Evolutionary conservation across 2,888 invertebrate species (phyloP), one percentile per base, ranked within the genome.

Genomic region (Rhagonycha lutea): DNA sequence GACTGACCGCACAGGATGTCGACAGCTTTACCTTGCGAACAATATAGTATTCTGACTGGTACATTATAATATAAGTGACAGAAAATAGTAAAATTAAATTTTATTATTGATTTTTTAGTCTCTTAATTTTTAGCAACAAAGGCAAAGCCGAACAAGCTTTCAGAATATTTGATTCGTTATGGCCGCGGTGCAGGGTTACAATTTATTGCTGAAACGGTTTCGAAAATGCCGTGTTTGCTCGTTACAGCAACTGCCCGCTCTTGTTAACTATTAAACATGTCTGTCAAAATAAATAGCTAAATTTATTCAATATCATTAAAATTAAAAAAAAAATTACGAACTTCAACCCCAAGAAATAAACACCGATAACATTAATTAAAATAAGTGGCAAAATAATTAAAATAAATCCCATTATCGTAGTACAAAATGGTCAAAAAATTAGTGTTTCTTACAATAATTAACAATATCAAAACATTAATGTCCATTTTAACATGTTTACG

Each of bases 181-280:
- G 81, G 81, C 77, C 75, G 76, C 76, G 80, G 79, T 80, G 80
- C 79, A 73, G 76, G 78, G 78, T 82, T 82, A 82, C 81, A 79
- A 79, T 79, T 81, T 80, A 82, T 78, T 79, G 72, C 79, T 61
- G 75, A 77, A 79, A 73, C 77, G 69, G 72, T 69, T 71, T 69
- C 73, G 47, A 73, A 76, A 76, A 76, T 32, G 69, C 75, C 69
- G 63, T 71, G 75, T 73, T 71, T 70, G 78, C 84, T 82, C 82
- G 83, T 82, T 82, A 82, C 77, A 78, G 78, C 77, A 75, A 69
- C 73, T 75, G 78, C 32, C 65, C 14, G 62, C 62, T 80, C 83
- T 85, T 81, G 84, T 85, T 85, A 85, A 84, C 82, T 82, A 78
- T 82, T 79, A 81, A 85, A 84, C 84, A 83, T 82, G 84, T 84